Base-by-base conservation (phyloP, 2,888 invertebrate species). In the Itoplectis maculator region DNA sequence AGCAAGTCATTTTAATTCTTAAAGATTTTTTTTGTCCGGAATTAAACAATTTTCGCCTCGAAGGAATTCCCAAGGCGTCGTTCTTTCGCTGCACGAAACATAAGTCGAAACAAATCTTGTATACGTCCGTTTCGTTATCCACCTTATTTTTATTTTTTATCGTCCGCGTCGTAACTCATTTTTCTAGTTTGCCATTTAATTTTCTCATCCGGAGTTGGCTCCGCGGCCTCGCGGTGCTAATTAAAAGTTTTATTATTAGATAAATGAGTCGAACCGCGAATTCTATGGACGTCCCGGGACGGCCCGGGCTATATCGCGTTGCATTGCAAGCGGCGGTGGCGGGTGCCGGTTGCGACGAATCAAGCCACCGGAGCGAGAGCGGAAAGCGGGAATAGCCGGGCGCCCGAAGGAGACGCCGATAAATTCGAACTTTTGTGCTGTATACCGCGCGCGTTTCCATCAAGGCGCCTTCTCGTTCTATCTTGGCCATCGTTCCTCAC, bases 221-320 rank as follows among this genome's bases (percentile, higher is more conserved):
- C 29, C 29, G 11, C 18, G 18, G 37, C 18, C 9, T 70, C 29
- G 29, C 40, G 35, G 61, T 76, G 47, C 81, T 81, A 86, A 86
- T 86, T 86, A 86, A 85, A 86, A 86, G 80, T 85, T 86, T 84
- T 74, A 83, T 81, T 81, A 87, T 88, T 82, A 85, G 84, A 85
- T 86, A 86, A 88, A 86, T 84, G 86, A 85, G 82, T 68, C 79
- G 81, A 56, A 72, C 66, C 77, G 59, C 81, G 78, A 86, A 51
- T 69, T 74, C 47, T 35, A 70, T 35, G 15, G 63, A 15, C 35
- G 13, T 59, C 42, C 15, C 29, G 59, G 45, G 18, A 13, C 18
- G 49, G 9, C 18, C 37, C 3, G 40, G 15, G 6, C 18, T 37
- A 61, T 20, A 59, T 15, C 11, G 66, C 23, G 45, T 29, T 29